Base-by-base conservation (phyloP, 92 coral and sea anemone species). In the Phenganax marumi region DNA sequence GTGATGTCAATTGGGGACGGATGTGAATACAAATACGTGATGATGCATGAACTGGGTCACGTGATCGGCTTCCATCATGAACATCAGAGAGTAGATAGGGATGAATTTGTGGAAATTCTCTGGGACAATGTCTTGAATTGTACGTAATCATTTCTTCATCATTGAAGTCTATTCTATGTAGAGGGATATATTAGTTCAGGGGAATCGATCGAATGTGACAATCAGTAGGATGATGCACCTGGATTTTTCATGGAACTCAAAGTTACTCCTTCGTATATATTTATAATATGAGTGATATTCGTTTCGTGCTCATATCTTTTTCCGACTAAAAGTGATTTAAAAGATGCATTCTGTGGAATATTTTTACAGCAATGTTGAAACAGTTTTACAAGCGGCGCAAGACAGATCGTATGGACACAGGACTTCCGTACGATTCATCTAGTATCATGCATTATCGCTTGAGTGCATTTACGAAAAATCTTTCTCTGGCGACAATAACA, bases 1-100 rank as follows among this genome's bases (percentile, higher is more conserved):
- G 75, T 85, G 14, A 79, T 95, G 65, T 95, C 98, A 6, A 86
- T 91, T 63, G 98, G 92, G 43, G 72, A 88, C 58, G 95, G 97
- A 8, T 95, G 98, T 63, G 98, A 92, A 84, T 90, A 73, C 57
- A 93, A 92, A 79, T 91, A 89, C 77, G 96, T 95, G 86, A 90
- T 92, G 95, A 68, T 90, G 50, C 98, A 95, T 66, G 98, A 95
- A 50, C 81, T 95, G 17, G 98, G 98, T 72, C 98, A 95, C 89
- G 92, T 92, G 88, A 92, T 95, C 57, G 98, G 98, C 50, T 92
- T 92, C 77, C 89, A 92, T 92, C 98, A 95, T 86, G 98, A 94
- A 60, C 98, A 94, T 74, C 90, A 97, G 75, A 85, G 98, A 19
- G 93, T 94, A 6, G 98, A 94, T 88, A 81, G 98, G 63, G 98